Conservation (phyloP, 2,797 vertebrate species). For the Australoheros facetus region DNA sequence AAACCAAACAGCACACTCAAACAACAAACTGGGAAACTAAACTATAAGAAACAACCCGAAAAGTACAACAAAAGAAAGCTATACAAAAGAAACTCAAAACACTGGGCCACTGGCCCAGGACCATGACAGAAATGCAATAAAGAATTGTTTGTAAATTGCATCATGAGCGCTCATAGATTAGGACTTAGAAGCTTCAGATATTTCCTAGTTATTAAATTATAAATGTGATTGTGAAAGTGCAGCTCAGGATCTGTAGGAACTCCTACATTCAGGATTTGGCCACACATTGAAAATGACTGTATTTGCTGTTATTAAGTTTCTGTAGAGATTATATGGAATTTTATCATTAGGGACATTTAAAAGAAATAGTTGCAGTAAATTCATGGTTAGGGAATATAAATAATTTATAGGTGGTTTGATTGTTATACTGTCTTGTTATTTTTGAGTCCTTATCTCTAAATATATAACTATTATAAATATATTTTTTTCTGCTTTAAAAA, state of each 20-base stretch:
- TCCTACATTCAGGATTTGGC: neutral
- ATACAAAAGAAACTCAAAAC: too few species aligned
- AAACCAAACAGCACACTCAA: too few species aligned
- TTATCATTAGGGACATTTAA: neutral
- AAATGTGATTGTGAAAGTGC: neutral
- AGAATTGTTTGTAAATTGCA: neutral
- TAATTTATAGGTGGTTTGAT: neutral
- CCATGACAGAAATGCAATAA: neutral
- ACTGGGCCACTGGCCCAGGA: too few species aligned
- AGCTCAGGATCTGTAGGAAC: neutral
- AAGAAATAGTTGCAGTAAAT: neutral
- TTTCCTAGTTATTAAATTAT: neutral
- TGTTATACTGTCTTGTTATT: neutral
- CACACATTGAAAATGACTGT: neutral
- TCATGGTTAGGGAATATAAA: neutral
- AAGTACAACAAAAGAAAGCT: too few species aligned
- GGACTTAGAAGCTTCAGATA: neutral
- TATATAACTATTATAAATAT: neutral
- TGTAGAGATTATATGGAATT: neutral
- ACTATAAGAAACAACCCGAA: too few species aligned
- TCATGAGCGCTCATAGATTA: neutral
- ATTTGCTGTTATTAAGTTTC: neutral
- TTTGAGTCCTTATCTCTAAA: neutral
- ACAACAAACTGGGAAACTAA: too few species aligned
- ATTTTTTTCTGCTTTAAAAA: neutral